A percentile compares a stretch with the other conserved stretches of the same genome.
phyloP scores from a whole-genome alignment of 2,797 vertebrate genomes.

The Gambelia wislizenii region DNA sequence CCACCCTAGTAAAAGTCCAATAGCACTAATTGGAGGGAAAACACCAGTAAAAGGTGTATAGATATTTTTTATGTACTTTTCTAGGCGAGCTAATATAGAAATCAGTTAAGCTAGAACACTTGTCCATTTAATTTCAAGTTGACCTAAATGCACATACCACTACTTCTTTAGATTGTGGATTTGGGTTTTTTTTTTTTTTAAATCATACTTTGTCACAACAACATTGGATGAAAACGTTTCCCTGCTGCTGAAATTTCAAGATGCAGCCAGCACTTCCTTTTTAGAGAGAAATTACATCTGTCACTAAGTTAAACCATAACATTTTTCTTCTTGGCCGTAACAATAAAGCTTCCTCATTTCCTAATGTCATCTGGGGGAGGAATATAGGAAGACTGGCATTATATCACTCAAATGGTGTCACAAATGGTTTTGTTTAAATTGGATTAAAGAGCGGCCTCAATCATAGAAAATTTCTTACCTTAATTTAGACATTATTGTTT shows the following conservation, averaged over 20 bases:
- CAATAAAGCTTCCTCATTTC: conserved; percentile 12
- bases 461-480: conserved; percentile 13
- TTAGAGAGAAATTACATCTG: conserved; percentile 1
- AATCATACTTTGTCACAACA: background rate
- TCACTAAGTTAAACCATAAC: conserved; percentile 14
- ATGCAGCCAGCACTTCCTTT: background rate
- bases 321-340: background rate
- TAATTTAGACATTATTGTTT: background rate
- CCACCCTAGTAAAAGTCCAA: background rate
- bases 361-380: conserved; percentile 26
- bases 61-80: background rate
- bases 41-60: background rate
- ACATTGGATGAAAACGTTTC: background rate
- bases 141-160: background rate
- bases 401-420: conserved; percentile 27
- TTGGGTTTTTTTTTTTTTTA: background rate
- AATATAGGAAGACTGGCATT: background rate
- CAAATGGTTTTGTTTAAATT: conserved; percentile 20
- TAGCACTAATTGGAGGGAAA: background rate
- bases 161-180: background rate
- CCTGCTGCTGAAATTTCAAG: background rate
- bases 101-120: background rate
- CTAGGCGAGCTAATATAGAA: background rate
- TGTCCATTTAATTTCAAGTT: background rate
- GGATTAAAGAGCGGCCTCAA: conserved; percentile 26